These are phyloP conservation scores for Ectropis grisescens DNA, from an alignment of 1,140 invertebrate genomes.

Conservation along the genomic window DNA sequence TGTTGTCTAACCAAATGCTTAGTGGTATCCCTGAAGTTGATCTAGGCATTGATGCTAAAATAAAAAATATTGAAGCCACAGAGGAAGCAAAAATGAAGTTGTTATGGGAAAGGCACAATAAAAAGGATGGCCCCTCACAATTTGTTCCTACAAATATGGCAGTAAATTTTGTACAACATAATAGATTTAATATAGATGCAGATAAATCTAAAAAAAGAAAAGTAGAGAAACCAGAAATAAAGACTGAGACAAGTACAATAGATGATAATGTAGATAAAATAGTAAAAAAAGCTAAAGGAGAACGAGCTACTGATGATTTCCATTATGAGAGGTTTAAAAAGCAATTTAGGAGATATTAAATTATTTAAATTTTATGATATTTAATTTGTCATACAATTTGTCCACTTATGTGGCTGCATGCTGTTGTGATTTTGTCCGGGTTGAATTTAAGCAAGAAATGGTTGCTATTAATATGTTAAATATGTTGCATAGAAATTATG, in stretches of 20 bases:
- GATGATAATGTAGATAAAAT: slow-evolving; percentile 70
- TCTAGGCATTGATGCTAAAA: slow-evolving; percentile 98
- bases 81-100: slow-evolving; percentile 97
- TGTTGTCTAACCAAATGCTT: slow-evolving; percentile 99
- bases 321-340: slow-evolving; percentile 98
- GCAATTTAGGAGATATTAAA: slow-evolving; percentile 91
- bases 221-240: slow-evolving; percentile 63
- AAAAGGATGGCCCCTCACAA: slow-evolving; percentile 94
- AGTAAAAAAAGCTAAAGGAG: slow-evolving; percentile 79
- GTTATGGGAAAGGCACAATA: slow-evolving; percentile 88
- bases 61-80: slow-evolving; percentile 97
- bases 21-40: slow-evolving; percentile 99
- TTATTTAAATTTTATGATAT: not conserved
- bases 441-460: too few relatives aligned
- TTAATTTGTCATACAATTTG: too few relatives aligned
- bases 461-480: too few relatives aligned
- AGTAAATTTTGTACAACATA: slow-evolving; percentile 97
- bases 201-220: slow-evolving; percentile 63
- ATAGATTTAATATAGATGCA: slow-evolving; percentile 70
- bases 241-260: slow-evolving; percentile 60
- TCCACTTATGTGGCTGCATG: too few relatives aligned
- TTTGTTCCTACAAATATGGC: slow-evolving; percentile 99
- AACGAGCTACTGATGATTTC: slow-evolving; percentile 96
- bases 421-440: too few relatives aligned
- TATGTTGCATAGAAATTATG: too few relatives aligned